Base-by-base conservation (phyloP, 2,888 invertebrate species). In the Eledona agricola region DNA sequence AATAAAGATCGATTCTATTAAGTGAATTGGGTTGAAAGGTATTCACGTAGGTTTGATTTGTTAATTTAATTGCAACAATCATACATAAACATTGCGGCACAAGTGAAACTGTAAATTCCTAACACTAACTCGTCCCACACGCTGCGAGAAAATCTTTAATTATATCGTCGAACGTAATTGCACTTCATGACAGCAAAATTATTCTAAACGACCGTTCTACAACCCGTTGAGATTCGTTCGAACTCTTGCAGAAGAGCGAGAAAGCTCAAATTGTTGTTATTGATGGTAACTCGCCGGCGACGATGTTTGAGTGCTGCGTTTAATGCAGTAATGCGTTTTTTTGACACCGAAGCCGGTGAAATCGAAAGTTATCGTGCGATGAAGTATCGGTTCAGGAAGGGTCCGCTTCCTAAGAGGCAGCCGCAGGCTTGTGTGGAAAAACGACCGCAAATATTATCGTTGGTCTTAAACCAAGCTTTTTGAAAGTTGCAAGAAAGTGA, bases 131-230 rank as follows among this genome's bases (percentile, higher is more conserved):
- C 55, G 19, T 55, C 55, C 55, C 55, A 55, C 55, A 49, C 47
- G 34, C 46, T 40, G 47, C 42, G 38, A 29, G 34, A 34, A 43
- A 40, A 31, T 46, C 31, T 55, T 53, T 64, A 64, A 65, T 65
- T 63, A 63, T 65, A 63, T 62, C 60, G 60, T 64, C 51, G 55
- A 51, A 53, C 40, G 53, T 64, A 62, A 65, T 64, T 61, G 59
- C 47, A 43, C 45, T 43, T 51, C 59, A 53, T 63, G 64, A 64
- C 63, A 62, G 55, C 46, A 55, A 59, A 59, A 59, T 63, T 61
- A 62, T 59, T 55, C 52, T 45, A 25, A 56, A 58, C 22, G 46
- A 40, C 35, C 45, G 32, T 28, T 40, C 29, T 15, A 17, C 9
- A 28, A 16, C 38, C 22, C 32, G 20, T 9, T 23, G 31, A 42